Conservation (phyloP, 2,113 vertebrate species). For the Oryzias woworae region DNA sequence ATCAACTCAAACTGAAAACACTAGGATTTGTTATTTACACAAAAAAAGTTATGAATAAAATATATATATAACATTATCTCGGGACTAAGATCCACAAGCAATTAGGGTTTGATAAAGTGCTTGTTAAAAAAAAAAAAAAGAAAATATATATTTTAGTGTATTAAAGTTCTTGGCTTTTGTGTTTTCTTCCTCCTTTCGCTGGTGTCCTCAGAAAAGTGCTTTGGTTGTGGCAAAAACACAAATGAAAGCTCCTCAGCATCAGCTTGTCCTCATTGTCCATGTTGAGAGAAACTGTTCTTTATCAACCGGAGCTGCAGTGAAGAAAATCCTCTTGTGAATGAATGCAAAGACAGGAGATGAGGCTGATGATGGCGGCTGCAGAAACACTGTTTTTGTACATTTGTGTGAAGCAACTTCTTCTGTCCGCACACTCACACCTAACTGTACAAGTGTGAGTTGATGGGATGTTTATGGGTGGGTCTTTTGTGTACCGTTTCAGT, state of each 20-base stretch:
- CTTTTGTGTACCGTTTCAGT: slow-evolving; percentile 17
- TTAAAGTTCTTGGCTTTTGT: slow-evolving; percentile 61
- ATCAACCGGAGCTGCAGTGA: slow-evolving; percentile 30
- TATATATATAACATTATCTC: slow-evolving; percentile 72
- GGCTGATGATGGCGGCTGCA: slow-evolving; percentile 17
- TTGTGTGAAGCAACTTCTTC: slow-evolving; percentile 44
- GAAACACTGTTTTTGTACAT: slow-evolving; percentile 34
- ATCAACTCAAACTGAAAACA: slow-evolving; percentile 40
- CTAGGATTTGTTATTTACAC: slow-evolving; percentile 59
- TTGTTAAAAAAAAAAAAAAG: slow-evolving; percentile 56
- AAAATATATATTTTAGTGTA: slow-evolving; percentile 29
- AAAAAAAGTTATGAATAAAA: slow-evolving; percentile 62
- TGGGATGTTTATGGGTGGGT: slow-evolving; percentile 24
- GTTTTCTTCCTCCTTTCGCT: slow-evolving; percentile 53
- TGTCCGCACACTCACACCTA: slow-evolving; percentile 42
- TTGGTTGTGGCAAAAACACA: slow-evolving; percentile 80
- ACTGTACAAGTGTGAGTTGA: slow-evolving; percentile 60
- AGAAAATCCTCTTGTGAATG: slow-evolving; percentile 48
- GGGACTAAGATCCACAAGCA: slow-evolving; percentile 71
- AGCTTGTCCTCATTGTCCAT: slow-evolving; percentile 57
- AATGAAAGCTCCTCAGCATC: slow-evolving; percentile 39
- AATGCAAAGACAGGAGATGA: slow-evolving; percentile 26
- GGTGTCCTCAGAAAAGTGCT: slow-evolving; percentile 80
- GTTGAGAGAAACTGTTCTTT: slow-evolving; percentile 19
- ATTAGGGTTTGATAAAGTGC: slow-evolving; percentile 80